Evolutionary conservation across 2,888 invertebrate species (phyloP), one percentile per base, ranked within the genome.

Genomic region (Limnephilus auricula): DNA sequence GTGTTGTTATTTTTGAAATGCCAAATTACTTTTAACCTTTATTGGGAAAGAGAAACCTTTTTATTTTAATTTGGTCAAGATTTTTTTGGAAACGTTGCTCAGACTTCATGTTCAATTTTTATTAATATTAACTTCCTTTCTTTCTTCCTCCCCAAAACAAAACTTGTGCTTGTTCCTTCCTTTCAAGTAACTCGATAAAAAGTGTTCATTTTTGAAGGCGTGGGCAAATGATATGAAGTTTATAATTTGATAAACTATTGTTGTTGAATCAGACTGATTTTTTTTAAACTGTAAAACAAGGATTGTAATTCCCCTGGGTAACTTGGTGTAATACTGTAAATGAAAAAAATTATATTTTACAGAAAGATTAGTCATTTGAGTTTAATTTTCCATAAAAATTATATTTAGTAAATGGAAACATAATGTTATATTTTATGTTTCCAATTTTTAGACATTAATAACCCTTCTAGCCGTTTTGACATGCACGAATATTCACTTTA

Each of bases 251-350:
- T 30, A 85, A 85, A 37, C 85, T 85, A 84, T 12, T 84, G 85
- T 65, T 34, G 32, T 87, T 87, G 32, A 87, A 65, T 31, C 32
- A 50, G 87, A 78, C 87, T 87, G 87, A 87, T 87, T 87, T 65
- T 87, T 86, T 87, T 87, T 32, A 50, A 50, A 65, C 25, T 65
- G 18, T 65, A 87, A 86, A 65, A 45, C 87, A 34, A 30, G 15
- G 65, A 32, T 65, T 34, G 31, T 34, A 78, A 65, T 32, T 87
- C 65, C 25, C 12, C 32, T 32, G 84, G 40, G 37, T 37, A 34
- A 34, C 65, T 65, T n/a, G 65, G 9, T 65, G 65, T 65, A 65
- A 65, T n/a, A 65, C 25, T 65, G 25, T 25, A n/a, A 65, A 65
- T 25, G 18, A 25, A 65, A 65, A 65, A 65, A 65, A 65, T 25